These are phyloP conservation scores for Halichoerus grypus DNA, from an alignment of 2,113 vertebrate species.

Conservation along the genomic window DNA sequence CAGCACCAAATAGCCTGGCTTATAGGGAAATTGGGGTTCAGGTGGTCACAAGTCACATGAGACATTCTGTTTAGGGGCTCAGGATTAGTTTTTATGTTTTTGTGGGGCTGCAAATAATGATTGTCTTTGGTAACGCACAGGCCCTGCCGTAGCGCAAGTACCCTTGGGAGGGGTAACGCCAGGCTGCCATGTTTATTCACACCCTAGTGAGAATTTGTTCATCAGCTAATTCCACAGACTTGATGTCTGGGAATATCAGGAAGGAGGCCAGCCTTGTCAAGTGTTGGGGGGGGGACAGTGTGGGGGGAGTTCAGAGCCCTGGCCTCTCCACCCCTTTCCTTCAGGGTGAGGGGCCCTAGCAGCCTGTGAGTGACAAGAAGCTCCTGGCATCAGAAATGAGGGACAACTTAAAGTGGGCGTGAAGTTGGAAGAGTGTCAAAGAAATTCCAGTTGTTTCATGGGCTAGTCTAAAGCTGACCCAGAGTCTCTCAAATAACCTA, in stretches of 20 bases:
- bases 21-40: neutral
- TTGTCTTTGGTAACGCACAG: neutral
- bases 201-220: neutral
- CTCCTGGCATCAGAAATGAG: neutral
- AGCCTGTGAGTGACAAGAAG: neutral
- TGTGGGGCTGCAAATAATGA: neutral
- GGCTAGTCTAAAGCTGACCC: neutral
- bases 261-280: neutral
- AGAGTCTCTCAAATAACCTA: neutral
- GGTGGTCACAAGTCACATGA: neutral
- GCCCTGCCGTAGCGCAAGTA: accelerated
- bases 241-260: neutral
- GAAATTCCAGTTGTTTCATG: neutral
- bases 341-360: neutral
- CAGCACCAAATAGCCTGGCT: neutral
- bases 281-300: no score
- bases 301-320: neutral
- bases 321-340: neutral
- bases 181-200: accelerated
- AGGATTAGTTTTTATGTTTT: neutral
- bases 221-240: neutral
- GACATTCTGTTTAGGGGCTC: neutral
- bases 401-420: accelerated
- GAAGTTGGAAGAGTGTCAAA: neutral
- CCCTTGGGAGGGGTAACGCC: neutral